Conservation (phyloP, 2,797 vertebrate genomes). For the Cyclopterus lumpus region DNA sequence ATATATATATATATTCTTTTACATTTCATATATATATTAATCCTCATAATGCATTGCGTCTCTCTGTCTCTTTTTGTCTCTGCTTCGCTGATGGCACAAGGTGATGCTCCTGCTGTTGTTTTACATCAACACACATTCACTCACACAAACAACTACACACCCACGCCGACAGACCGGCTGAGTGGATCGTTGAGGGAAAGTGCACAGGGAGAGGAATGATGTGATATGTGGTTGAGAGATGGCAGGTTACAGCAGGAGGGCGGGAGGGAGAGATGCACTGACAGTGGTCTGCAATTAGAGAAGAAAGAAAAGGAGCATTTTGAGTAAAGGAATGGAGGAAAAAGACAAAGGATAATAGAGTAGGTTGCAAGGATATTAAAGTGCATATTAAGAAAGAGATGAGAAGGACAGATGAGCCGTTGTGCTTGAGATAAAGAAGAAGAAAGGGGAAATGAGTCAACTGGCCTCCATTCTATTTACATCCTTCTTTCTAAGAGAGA, state of each 20-base stretch:
- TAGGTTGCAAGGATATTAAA: slow-evolving; percentile 20
- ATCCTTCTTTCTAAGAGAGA: slow-evolving; percentile 15
- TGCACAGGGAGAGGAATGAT: slow-evolving; percentile 51
- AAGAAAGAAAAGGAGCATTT: slow-evolving; percentile 18
- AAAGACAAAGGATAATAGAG: slow-evolving; percentile 17
- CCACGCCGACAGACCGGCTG: slow-evolving; percentile 38
- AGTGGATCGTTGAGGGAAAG: slow-evolving; percentile 53
- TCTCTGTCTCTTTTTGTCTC: background rate
- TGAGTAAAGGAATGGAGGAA: slow-evolving; percentile 17
- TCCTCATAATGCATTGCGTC: background rate
- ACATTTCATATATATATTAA: background rate
- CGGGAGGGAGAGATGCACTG: slow-evolving; percentile 19
- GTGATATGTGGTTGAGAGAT: slow-evolving; percentile 57
- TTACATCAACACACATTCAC: slow-evolving; percentile 39
- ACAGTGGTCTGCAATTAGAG: slow-evolving; percentile 30
- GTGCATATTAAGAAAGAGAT: slow-evolving; percentile 18
- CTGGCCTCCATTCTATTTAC: slow-evolving; percentile 16
- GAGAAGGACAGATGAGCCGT: slow-evolving; percentile 3
- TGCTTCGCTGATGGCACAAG: slow-evolving; percentile 51
- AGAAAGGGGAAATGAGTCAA: slow-evolving; percentile 23
- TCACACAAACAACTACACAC: slow-evolving; percentile 49
- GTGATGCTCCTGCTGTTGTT: slow-evolving; percentile 46
- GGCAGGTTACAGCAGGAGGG: slow-evolving; percentile 45
- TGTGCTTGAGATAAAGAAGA: slow-evolving; percentile 19
- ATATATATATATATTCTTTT: too few species aligned